Conservation (phyloP, 2,113 vertebrate genomes). For the Proterorhinus semilunaris region DNA sequence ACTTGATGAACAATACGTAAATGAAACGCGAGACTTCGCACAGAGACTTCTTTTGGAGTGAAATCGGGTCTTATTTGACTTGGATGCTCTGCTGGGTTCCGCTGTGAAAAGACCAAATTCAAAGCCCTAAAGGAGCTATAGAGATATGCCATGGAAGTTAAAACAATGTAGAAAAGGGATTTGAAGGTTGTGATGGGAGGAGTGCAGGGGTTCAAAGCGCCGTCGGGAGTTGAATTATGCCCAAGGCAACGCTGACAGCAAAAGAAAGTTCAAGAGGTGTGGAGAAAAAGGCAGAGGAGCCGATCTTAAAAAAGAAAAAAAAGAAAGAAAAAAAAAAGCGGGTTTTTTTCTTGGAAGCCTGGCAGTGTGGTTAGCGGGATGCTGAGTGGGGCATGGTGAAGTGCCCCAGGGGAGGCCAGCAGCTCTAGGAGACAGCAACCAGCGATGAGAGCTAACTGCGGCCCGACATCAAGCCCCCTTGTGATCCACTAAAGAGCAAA, state of each 20-base stretch:
- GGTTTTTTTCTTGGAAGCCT: conserved; percentile 47
- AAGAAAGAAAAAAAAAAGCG: background rate
- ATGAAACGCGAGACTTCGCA: background rate
- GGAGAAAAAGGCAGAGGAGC: conserved; percentile 37
- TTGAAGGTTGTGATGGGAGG: conserved; percentile 30
- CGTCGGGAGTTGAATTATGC: conserved; percentile 61
- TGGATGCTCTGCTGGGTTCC: background rate
- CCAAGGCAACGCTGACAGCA: conserved; percentile 61
- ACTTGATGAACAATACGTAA: background rate
- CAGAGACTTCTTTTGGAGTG: background rate
- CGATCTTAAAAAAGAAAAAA: conserved; percentile 16
- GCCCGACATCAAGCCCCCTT: conserved; percentile 49
- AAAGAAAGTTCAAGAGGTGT: conserved; percentile 69
- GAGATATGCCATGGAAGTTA: conserved; percentile 14
- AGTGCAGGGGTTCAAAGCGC: conserved; percentile 49
- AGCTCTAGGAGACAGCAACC: conserved; percentile 56
- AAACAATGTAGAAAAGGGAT: conserved; percentile 10
- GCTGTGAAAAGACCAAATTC: background rate
- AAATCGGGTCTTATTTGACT: background rate
- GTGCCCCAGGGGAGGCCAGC: conserved; percentile 53
- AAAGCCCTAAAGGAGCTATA: conserved; percentile 32
- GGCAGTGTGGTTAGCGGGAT: conserved; percentile 50
- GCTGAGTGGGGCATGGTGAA: conserved; percentile 53
- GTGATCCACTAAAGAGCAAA: conserved; percentile 46
- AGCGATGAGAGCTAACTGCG: conserved; percentile 62